Conservation (phyloP, 2,888 invertebrate species). For the Balanococcus diminutus region DNA sequence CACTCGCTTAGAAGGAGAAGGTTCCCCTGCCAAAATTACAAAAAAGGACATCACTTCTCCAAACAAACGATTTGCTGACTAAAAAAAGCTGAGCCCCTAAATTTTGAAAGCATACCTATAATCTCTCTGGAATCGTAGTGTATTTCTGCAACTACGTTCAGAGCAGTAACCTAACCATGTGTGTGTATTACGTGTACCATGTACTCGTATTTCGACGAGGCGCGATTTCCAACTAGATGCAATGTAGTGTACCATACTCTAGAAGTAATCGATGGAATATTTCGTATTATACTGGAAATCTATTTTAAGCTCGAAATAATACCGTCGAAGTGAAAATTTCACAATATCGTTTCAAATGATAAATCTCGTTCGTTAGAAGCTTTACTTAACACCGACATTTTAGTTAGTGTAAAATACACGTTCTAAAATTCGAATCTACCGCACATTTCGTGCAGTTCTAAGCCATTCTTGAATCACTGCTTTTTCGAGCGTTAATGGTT, state of each 20-base stretch:
- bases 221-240: not conserved
- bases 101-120: too few species aligned
- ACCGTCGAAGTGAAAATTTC: conserved; percentile 27
- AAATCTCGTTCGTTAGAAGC: conserved; percentile 14
- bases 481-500: conserved; percentile 9
- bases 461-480: conserved; percentile 13
- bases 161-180: not conserved
- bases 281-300: conserved; percentile 25
- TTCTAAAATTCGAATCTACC: conserved; percentile 25
- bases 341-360: conserved; percentile 21
- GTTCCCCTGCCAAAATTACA: too few species aligned
- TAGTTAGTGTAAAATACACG: conserved; percentile 16
- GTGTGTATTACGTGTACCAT: not conserved
- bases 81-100: too few species aligned
- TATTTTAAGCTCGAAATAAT: conserved; percentile 22
- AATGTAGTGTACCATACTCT: not conserved
- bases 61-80: too few species aligned
- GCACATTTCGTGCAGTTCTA: not conserved
- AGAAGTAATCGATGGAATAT: not conserved
- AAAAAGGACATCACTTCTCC: too few species aligned
- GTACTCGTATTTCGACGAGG: not conserved
- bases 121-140: too few species aligned
- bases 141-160: too few species aligned
- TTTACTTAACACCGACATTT: conserved; percentile 16
- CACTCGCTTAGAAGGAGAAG: too few species aligned